Evolutionary conservation across 2,797 vertebrate genomes (phyloP), one percentile per base, ranked within the genome.

Genomic region (Chromobotia macracanthus): DNA sequence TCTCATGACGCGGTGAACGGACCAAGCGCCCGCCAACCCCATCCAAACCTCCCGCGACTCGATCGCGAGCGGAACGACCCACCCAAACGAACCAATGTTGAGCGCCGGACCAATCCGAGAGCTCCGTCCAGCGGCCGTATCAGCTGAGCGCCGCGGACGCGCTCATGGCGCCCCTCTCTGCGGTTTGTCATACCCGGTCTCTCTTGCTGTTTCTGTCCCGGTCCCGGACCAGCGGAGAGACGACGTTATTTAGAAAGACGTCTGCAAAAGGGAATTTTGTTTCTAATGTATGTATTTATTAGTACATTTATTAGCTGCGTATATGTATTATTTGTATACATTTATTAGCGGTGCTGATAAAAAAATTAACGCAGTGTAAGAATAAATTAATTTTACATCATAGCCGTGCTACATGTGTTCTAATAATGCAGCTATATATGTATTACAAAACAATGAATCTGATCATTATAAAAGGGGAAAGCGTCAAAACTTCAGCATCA

Each of bases 161-260:
- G 73, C 84, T 72, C 78, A 79, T 84, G 79, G 83, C 70, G 79
- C 61, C 75, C 68, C 83, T 80, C 53, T 85, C 73, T 4, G n/a
- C 71, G 28, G 35, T 60, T n/a, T n/a, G n/a, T n/a, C n/a, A n/a
- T n/a, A n/a, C 86, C 98, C 97, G 0, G 97, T 97, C 87, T 99
- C 97, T 97, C 89, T 75, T 46, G 50, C 63, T 64, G 48, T 73
- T 77, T 69, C 25, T 50, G 48, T 73, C 58, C 51, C 71, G 31
- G 48, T 65, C 50, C 79, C 23, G 65, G 23, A 61, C 51, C 67
- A 44, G 70, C 56, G 99, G 97, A 90, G 98, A 99, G 0, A 96
- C 97, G 9, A 38, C 21, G 64, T 51, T 50, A 56, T 21, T 48
- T 64, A 23, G 25, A 92, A 95, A 82, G 99, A 95, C 84, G 99